These are phyloP conservation scores for Chydorus sphaericus DNA, from an alignment of 2,888 invertebrate species.

Conservation along the genomic window DNA sequence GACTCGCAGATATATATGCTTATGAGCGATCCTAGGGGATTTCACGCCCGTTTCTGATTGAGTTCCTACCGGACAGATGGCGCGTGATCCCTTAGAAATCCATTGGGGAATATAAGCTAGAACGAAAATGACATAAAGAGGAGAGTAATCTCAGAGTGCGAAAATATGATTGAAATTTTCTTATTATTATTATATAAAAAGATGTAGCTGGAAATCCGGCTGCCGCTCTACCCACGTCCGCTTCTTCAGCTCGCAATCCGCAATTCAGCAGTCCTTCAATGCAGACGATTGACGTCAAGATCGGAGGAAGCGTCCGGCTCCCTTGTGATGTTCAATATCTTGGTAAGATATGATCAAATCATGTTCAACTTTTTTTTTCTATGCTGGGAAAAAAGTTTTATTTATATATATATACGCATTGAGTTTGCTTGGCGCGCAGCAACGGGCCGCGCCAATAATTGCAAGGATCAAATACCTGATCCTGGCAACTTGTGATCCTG, in stretches of 20 bases:
- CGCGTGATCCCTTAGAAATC: too few species aligned
- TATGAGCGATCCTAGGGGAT: too few species aligned
- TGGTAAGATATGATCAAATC: constrained; percentile 36
- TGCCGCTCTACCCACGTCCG: background rate
- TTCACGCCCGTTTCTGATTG: too few species aligned
- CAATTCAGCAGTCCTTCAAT: constrained; percentile 5
- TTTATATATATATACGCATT: background rate
- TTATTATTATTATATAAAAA: background rate
- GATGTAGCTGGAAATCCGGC: background rate
- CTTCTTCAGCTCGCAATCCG: background rate
- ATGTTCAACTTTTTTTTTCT: background rate
- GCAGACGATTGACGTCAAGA: constrained; percentile 11
- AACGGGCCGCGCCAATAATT: too few species aligned
- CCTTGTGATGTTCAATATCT: constrained; percentile 56
- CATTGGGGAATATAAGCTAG: too few species aligned
- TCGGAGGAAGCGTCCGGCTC: constrained; percentile 48
- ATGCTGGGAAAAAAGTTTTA: too few species aligned
- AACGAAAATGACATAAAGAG: background rate
- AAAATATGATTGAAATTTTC: background rate
- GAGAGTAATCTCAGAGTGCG: background rate
- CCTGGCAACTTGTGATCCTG: background rate
- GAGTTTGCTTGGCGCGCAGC: too few species aligned
- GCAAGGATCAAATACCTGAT: too few species aligned
- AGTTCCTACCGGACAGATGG: too few species aligned
- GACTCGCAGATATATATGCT: too few species aligned